Base-by-base conservation (phyloP, 2,888 invertebrate genomes). In the Acleris emargana region DNA sequence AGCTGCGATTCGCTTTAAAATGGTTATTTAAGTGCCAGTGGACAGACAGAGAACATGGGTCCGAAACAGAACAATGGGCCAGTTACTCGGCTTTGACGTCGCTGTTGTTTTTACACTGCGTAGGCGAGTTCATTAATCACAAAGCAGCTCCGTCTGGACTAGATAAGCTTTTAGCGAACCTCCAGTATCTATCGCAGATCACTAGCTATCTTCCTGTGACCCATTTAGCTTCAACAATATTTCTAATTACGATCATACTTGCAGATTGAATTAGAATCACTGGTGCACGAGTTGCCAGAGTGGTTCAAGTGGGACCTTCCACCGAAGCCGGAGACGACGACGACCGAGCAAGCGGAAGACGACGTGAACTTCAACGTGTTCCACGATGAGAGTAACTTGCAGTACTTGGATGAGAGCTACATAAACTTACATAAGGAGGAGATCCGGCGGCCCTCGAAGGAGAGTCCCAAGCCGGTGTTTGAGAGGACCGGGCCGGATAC, bases 251-350 rank as follows among this genome's bases (percentile, higher is more conserved):
- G 55, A 32, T 54, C 45, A 69, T 69, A 68, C 78, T 78, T 73
- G 25, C 83, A 92, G 92, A 88, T 91, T 72, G 91, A 92, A 67
- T 86, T 88, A 78, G 91, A 90, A 43, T 82, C 86, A n/a, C 80
- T 88, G 67, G 76, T 78, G 52, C 86, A 91, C 75, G 87, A 86
- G 71, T 71, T 92, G 53, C 92, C 91, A 3, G 80, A 81, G 42
- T 89, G 91, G 91, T 92, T 92, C 75, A 91, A 91, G 77, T 92
- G 91, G 91, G 92, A 92, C 67, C 88, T 91, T 1, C 88, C 85
- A 0, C 82, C 85, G 13, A 90, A 89, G 71, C 69, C 81, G 2
- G 92, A 91, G 63, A 87, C 88, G 28, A 91, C 91, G 0, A 91
- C 92, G 7, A 89, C 90, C 0, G 88, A 88, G 20, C 79, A 76